These are phyloP conservation scores for Mormyrus iriodes DNA, from an alignment of 2,113 vertebrate species.

Conservation along the genomic window DNA sequence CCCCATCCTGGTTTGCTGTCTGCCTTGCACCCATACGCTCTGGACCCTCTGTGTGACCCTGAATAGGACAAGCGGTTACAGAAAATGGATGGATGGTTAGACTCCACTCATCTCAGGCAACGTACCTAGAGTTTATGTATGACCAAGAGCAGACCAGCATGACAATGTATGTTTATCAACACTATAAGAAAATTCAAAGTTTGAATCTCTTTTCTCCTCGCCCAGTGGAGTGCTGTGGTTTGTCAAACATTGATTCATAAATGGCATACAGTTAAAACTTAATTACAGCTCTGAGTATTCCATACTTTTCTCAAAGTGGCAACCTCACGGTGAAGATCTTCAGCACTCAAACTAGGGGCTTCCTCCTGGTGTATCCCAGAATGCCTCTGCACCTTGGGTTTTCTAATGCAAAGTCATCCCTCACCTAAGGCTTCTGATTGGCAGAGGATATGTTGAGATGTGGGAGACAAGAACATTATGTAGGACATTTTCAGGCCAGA, in stretches of 20 bases:
- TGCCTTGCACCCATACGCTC: background rate
- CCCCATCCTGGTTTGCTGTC: background rate
- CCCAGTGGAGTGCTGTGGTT: background rate
- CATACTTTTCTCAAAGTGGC: background rate
- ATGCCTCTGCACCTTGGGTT: background rate
- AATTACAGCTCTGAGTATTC: background rate
- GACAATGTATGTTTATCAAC: background rate
- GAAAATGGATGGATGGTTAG: background rate
- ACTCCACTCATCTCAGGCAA: background rate
- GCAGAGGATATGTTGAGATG: background rate
- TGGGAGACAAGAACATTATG: background rate
- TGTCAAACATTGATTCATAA: background rate
- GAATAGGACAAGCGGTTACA: background rate
- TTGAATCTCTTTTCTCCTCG: background rate
- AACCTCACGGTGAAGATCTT: background rate
- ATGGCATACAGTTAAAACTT: background rate
- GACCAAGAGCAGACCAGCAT: background rate
- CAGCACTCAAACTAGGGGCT: background rate
- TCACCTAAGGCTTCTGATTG: background rate
- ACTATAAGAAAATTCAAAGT: background rate
- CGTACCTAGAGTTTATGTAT: background rate
- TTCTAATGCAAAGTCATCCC: background rate
- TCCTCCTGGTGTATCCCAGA: background rate
- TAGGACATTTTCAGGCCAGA: background rate
- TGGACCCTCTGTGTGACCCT: background rate